Evolutionary conservation across 2,113 vertebrate species (phyloP), one percentile per base, ranked within the genome.

Genomic region (Gymnogyps californianus): DNA sequence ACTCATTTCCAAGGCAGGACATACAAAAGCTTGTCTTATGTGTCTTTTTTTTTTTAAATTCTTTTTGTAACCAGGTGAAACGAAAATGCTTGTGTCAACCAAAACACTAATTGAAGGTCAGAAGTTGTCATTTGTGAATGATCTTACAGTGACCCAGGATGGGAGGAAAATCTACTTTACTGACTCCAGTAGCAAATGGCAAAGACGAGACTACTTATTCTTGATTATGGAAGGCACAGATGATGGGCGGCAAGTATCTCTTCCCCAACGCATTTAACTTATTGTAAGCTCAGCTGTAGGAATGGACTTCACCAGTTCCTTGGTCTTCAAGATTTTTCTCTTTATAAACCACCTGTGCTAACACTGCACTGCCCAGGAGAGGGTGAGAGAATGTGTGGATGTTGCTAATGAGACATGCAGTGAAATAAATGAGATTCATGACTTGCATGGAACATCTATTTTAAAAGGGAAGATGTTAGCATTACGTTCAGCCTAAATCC

Each of bases 101-200:
- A 97, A 98, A 69, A 98, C 93, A 65, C 87, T 87, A 25, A 97
- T 99, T 31, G 99, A 98, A 29, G 99, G 99, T 64, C 98, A 99
- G 92, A 99, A 98, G 65, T 47, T 99, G 98, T 99, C 99, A 3
- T 99, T 99, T 96, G 96, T 99, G 62, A 99, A 99, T 16, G 99
- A 99, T 78, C 98, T 99, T 71, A 97, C 99, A 8, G 94, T 99
- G 88, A 99, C 99, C 14, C 98, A 44, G 61, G 99, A 99, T 47
- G 99, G 99, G 24, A 99, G 98, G 95, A 99, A 99, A 96, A 98
- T 99, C 96, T 99, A 99, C 93, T 99, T 99, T 97, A 99, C 99
- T 0, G 99, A 99, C 94, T 99, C 99, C 75, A 99, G 99, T 98
- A 99, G 99, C 98, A 99, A 98, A 93, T 99, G 99, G 99, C 99